These are phyloP conservation scores for Pterobdella sp. DNA, from an alignment of 2,888 invertebrate genomes.

Conservation along the genomic window DNA sequence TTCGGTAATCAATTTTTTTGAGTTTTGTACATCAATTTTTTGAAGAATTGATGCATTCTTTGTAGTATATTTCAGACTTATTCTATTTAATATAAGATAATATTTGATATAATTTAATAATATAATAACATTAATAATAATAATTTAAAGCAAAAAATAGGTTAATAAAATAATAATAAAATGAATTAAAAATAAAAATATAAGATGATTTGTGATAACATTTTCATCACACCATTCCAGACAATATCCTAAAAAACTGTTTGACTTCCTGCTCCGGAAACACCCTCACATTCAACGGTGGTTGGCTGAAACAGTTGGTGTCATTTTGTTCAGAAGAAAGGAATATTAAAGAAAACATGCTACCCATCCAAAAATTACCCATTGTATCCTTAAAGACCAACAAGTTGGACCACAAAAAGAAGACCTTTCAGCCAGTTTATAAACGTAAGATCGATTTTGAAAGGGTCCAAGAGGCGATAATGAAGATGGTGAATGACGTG, in stretches of 20 bases:
- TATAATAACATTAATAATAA: too few species aligned
- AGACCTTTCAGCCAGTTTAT: constrained; percentile 26
- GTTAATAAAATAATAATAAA: too few species aligned
- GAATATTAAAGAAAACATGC: neutral
- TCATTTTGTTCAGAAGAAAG: constrained; percentile 23
- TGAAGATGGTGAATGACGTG: constrained; percentile 36
- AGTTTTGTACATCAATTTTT: too few species aligned
- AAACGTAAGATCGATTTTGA: constrained; percentile 36
- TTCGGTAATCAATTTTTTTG: too few species aligned
- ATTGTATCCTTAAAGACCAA: neutral
- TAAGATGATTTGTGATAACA: too few species aligned
- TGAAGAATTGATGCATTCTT: too few species aligned
- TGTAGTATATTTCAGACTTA: too few species aligned
- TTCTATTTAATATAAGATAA: too few species aligned
- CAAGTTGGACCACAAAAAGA: neutral
- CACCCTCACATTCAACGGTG: constrained; percentile 18
- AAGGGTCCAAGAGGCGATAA: constrained; percentile 37
- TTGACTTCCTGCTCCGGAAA: constrained; percentile 12
- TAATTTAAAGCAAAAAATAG: too few species aligned
- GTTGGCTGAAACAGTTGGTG: constrained; percentile 20
- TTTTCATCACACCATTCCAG: too few species aligned
- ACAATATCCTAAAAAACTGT: constrained; percentile 25
- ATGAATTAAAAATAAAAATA: too few species aligned
- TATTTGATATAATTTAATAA: too few species aligned
- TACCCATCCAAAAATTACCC: neutral